These are phyloP conservation scores for Mythimna lalbum DNA, from an alignment of 2,888 invertebrate genomes.

Conservation along the genomic window DNA sequence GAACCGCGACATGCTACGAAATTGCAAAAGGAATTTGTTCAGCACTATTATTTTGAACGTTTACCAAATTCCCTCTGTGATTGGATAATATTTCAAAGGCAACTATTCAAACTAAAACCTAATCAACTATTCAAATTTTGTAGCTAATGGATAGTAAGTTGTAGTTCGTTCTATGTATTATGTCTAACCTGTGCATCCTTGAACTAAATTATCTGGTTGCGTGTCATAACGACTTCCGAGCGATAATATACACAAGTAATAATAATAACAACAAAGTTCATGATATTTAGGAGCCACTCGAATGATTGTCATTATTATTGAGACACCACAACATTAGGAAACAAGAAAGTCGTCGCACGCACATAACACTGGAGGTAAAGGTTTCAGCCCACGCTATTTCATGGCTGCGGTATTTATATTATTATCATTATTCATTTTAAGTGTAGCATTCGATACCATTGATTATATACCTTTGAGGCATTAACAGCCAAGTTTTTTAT, in stretches of 20 bases:
- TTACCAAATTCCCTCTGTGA: conserved; percentile 50
- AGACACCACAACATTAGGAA: conserved; percentile 60
- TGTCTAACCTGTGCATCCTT: conserved; percentile 23
- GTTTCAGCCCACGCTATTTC: conserved; percentile 70
- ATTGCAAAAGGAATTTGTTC: conserved; percentile 59
- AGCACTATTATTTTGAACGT: conserved; percentile 50
- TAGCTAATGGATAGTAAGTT: conserved; percentile 16
- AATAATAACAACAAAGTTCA: conserved; percentile 37
- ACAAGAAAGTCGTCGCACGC: conserved; percentile 60
- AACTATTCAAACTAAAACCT: no score
- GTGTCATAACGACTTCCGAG: conserved; percentile 36
- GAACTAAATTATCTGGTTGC: conserved; percentile 53
- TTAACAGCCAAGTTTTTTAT: conserved; percentile 62
- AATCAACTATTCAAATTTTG: conserved; percentile 27
- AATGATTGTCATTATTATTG: conserved; percentile 59
- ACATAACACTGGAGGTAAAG: conserved; percentile 49
- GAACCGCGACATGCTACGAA: conserved; percentile 60
- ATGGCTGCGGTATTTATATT: conserved; percentile 72
- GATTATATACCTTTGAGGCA: conserved; percentile 71
- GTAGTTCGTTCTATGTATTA: conserved; percentile 11
- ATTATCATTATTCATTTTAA: conserved; percentile 79
- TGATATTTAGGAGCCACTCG: conserved; percentile 37
- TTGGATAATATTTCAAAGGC: conserved; percentile 35
- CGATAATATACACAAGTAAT: conserved; percentile 27
- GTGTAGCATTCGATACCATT: conserved; percentile 75